These are phyloP conservation scores for Aurelia sp. DNA, from an alignment of 30 jellyfish, hydroid and myxozoan species.

Conservation along the genomic window DNA sequence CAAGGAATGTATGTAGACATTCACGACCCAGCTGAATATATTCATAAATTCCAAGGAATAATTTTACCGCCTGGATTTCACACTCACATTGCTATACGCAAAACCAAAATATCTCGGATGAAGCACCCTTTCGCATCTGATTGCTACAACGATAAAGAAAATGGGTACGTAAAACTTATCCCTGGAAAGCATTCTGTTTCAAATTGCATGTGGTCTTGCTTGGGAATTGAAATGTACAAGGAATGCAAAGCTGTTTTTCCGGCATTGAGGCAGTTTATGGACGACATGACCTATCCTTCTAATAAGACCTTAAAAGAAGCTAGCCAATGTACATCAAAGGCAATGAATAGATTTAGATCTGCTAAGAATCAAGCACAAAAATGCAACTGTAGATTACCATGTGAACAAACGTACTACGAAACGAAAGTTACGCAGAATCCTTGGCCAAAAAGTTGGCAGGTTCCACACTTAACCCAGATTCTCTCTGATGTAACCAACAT, in stretches of 20 bases:
- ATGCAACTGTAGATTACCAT: conserved; percentile 10
- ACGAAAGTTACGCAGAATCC: not conserved
- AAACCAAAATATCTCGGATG: not conserved
- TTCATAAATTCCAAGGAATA: conserved; percentile 6
- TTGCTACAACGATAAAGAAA: not conserved
- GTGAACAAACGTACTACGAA: conserved; percentile 5
- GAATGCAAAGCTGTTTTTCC: conserved; percentile 1
- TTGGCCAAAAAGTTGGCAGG: conserved; percentile 34
- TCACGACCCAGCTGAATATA: conserved; percentile 31
- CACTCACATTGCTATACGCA: not conserved
- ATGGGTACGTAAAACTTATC: not conserved
- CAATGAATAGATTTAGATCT: not conserved
- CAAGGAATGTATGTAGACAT: conserved; percentile 14
- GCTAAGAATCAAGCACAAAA: not conserved
- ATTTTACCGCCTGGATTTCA: conserved; percentile 16
- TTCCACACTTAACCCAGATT: not conserved
- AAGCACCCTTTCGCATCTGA: conserved; percentile 1
- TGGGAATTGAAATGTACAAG: conserved; percentile 1
- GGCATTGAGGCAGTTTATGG: not conserved
- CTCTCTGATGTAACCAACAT: conserved; percentile 18
- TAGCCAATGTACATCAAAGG: not conserved
- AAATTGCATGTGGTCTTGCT: conserved; percentile 1
- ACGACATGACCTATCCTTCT: not conserved
- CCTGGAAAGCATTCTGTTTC: conserved; percentile 18
- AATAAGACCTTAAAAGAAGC: not conserved